Base-by-base conservation (phyloP, 2,888 invertebrate species). In the Epinotia ramella region DNA sequence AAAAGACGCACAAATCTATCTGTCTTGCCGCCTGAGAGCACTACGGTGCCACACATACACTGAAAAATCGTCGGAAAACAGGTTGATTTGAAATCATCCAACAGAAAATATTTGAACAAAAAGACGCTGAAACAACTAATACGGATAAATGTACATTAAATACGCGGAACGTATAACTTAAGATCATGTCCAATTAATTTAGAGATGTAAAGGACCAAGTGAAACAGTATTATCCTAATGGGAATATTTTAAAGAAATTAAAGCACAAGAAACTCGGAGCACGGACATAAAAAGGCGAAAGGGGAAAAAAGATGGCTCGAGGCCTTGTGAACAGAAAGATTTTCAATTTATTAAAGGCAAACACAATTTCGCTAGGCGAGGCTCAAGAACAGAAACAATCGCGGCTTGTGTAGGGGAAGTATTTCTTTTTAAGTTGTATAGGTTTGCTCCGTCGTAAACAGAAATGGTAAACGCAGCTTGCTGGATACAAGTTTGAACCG, bases 271-370 rank as follows among this genome's bases (percentile, higher is more conserved):
- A 77, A 81, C 82, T 82, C 81, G 79, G 78, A 80, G 80, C 80
- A 81, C 77, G 71, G 78, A 80, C 80, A 72, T 81, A 79, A 83
- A 80, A 78, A 46, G 56, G 59, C 73, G 77, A 79, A 73, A 73
- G 63, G 73, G 73, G 70, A 28, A 77, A 78, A 76, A 73, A 72
- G 70, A 72, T 64, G 77, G 60, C 70, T 57, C 64, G 64, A 59
- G 71, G 72, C 46, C 33, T 64, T 64, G 75, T 77, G 79, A 79
- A 84, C 83, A 85, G 84, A 81, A 84, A 87, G 86, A 88, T 87
- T 90, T 89, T 87, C 88, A 89, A 89, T 91, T 89, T 90, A 89
- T 89, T 87, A 90, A 88, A 88, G 83, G 85, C 85, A 88, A 88
- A 88, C 85, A 86, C 85, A 87, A 88, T 86, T 87, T 87, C 79